Evolutionary conservation across 2,113 vertebrate genomes (phyloP).

Genomic region (Lathamus discolor): DNA sequence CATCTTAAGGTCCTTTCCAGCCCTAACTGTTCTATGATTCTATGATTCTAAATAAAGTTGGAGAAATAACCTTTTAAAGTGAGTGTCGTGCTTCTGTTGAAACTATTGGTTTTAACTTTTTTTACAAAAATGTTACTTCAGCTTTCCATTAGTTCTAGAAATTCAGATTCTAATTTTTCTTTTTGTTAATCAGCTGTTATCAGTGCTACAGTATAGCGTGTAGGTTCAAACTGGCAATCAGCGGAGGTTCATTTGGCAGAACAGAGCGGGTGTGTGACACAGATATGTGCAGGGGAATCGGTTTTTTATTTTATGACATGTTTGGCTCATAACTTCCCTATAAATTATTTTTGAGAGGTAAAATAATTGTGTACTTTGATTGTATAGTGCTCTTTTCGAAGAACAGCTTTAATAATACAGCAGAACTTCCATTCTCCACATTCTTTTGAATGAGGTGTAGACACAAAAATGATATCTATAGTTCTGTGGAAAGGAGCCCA

Average conservation of each 20-base stretch:
- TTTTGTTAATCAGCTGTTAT: not conserved
- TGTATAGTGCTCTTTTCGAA: not conserved
- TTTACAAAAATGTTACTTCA: not conserved
- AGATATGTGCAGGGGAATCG: not conserved
- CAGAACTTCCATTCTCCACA: not conserved
- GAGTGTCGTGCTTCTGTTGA: not conserved
- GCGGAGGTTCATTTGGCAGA: not conserved
- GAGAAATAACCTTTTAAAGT: not conserved
- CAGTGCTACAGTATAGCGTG: not conserved
- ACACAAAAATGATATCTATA: not conserved
- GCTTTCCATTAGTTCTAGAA: not conserved
- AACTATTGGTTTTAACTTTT: not conserved
- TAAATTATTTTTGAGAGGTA: not conserved
- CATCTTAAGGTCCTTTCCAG: too few relatives aligned
- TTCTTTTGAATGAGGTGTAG: not conserved
- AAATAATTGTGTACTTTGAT: not conserved
- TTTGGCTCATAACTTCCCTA: not conserved
- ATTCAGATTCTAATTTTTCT: not conserved
- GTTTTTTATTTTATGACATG: not conserved
- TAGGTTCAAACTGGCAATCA: not conserved
- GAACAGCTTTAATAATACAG: not conserved
- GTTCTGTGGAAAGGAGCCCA: not conserved
- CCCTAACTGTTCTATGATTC: too few relatives aligned
- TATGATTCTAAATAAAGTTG: too few relatives aligned
- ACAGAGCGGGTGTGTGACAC: not conserved